phyloP scores from a whole-genome alignment of 2,888 invertebrate species.

The Aricia artaxerxes region DNA sequence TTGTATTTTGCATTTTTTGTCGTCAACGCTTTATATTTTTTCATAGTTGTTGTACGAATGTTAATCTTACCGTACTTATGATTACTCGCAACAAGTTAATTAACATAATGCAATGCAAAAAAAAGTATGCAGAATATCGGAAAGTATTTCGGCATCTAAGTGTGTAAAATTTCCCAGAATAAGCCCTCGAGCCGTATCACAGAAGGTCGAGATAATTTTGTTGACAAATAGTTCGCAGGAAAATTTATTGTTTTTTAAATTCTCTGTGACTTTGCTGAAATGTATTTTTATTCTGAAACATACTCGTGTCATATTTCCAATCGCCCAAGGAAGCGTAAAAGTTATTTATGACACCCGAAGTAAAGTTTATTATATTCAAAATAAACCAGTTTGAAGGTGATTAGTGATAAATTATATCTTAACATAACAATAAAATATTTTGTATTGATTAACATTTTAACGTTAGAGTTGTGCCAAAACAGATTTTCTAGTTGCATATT shows the following conservation, averaged over 20 bases:
- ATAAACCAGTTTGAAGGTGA: background rate
- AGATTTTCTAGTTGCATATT: background rate
- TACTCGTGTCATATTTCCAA: background rate
- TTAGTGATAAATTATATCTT: background rate
- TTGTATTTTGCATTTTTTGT: background rate
- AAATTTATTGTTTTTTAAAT: conserved; percentile 55
- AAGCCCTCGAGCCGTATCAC: conserved; percentile 19
- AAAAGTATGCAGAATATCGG: background rate
- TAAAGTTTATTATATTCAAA: background rate
- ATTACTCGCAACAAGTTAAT: too few relatives aligned
- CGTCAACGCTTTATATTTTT: background rate
- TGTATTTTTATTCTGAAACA: background rate
- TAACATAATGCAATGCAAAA: background rate
- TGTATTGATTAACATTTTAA: background rate
- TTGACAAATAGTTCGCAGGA: conserved; percentile 63
- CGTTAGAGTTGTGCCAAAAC: background rate
- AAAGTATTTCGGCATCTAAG: background rate
- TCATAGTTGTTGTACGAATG: too few relatives aligned
- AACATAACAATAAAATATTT: background rate
- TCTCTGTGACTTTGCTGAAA: background rate
- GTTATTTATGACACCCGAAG: background rate
- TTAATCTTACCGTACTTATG: background rate
- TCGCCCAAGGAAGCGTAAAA: background rate
- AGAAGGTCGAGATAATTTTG: conserved; percentile 67
- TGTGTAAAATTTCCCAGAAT: background rate